Base-by-base conservation (phyloP, 2,113 vertebrate genomes). In the Malaclemys terrapin region DNA sequence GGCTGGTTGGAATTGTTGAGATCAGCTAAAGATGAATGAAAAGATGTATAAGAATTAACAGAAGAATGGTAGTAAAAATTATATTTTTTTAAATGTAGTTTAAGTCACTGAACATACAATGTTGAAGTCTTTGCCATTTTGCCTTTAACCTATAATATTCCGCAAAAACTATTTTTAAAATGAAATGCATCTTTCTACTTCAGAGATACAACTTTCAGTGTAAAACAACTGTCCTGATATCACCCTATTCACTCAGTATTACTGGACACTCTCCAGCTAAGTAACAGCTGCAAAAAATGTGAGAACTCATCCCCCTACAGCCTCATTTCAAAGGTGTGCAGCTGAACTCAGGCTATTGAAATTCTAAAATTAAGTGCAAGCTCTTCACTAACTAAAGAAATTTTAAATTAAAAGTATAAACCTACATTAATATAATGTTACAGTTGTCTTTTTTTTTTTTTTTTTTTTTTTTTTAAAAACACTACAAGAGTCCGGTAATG, bases 1-100 rank as follows among this genome's bases (percentile, higher is more conserved):
- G 99, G 94, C 99, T 99, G 91, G 99, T 99, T 94, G 99, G 99
- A 98, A 99, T 99, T 93, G 99, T 98, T 96, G 99, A 99, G 97
- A 99, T 99, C 85, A 99, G 97, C 99, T 99, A 98, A 84, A 97
- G 54, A 82, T 93, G 59, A 95, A 12, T 88, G 91, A 94, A 95
- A 93, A 91, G 17, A 85, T 1, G 4, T 54, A 86, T 89, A 49
- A 94, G 84, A 5, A 81, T 87, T 89, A 42, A 27, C 72, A n/a
- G 38, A 45, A 57, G 8, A 3, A 7, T 6, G 80, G 49, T 56
- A 45, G 49, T 80, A 65, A 31, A 83, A 87, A 6, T 13, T 65
- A 5, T 20, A 78, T 45, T 42, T 42, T 24, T 25, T 76, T 13
- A 76, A 76, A 76, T 13, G 35, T 76, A 42, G 24, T 45, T 76